Evolutionary conservation across 2,888 invertebrate genomes (phyloP).

Genomic region (Pristionchus fissidentatus): DNA sequence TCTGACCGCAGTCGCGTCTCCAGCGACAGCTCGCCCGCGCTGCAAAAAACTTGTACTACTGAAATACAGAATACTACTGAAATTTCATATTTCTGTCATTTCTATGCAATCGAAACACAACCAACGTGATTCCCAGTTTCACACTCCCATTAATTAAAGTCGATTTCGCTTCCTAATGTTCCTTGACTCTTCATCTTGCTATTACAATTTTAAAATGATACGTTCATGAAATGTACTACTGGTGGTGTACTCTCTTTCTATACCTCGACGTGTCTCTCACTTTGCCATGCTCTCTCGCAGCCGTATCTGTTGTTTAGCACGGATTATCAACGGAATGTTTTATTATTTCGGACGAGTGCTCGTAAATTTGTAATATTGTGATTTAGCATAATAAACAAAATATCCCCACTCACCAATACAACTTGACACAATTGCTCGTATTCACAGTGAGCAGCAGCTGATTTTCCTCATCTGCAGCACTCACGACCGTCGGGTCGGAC

Average conservation of each 20-base stretch:
- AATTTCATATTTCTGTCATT: not conserved
- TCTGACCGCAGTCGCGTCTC: constrained; percentile 56
- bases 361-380: no score
- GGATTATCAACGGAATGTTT: no score
- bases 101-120: not conserved
- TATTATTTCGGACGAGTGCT: no score
- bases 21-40: constrained; percentile 50
- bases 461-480: constrained; percentile 28
- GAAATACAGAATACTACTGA: no score
- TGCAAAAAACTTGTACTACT: no score
- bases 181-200: not conserved
- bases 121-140: not conserved
- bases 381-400: not conserved
- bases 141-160: not conserved
- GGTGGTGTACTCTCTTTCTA: no score
- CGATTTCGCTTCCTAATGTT: no score
- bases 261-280: no score
- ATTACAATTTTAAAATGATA: no score
- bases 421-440: not conserved
- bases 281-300: no score
- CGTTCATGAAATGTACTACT: no score
- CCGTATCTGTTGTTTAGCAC: not conserved
- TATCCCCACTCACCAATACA: constrained; percentile 32
- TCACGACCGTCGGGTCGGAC: not conserved
- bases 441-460: constrained; percentile 25